Conservation (phyloP, 2,797 vertebrate species). For the Platyrinchus mystaceus region DNA sequence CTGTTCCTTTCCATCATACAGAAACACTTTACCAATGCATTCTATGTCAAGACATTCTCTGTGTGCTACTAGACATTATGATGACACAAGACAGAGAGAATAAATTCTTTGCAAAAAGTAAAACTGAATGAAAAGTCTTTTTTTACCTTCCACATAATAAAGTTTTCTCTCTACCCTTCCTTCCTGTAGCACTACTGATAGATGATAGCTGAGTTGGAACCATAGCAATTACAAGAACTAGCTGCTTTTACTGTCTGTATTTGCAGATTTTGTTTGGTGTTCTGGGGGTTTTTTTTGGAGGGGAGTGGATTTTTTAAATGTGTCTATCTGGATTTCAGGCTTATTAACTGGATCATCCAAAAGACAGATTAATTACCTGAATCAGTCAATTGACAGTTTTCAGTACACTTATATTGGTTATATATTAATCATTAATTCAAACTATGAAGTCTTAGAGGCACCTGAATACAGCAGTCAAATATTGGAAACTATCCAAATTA, state of each 20-base stretch:
- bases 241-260: neutral
- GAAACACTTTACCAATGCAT: neutral
- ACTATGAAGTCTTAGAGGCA: neutral
- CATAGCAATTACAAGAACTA: neutral
- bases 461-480: neutral
- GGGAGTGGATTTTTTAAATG: neutral
- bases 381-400: neutral
- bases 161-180: neutral
- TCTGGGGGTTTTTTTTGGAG: accelerated
- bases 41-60: neutral
- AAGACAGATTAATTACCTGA: neutral
- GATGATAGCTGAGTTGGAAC: neutral
- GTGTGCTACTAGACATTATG: neutral
- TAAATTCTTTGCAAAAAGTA: neutral
- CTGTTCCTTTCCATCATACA: neutral
- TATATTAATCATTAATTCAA: neutral
- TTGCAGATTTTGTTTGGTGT: accelerated
- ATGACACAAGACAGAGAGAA: neutral
- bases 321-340: neutral
- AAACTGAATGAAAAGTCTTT: neutral
- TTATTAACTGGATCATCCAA: neutral
- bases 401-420: neutral
- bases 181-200: neutral
- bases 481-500: neutral
- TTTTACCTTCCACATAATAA: neutral